A percentile compares a stretch with the other conserved stretches of the same genome.
These are phyloP conservation scores for Axis porcinus DNA, from an alignment of 2,113 vertebrate species.

Conservation along the genomic window DNA sequence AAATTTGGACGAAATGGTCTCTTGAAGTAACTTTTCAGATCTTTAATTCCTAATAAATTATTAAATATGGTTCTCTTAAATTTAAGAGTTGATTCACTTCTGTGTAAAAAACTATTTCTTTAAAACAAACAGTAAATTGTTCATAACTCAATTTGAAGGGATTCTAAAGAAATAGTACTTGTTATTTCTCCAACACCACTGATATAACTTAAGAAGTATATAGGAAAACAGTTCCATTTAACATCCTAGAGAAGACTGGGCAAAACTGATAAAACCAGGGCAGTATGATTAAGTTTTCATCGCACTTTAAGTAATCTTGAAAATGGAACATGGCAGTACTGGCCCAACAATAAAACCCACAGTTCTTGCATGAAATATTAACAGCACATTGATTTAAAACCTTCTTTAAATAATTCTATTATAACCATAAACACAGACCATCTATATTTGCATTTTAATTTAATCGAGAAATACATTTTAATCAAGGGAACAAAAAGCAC, in stretches of 20 bases:
- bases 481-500: not conserved
- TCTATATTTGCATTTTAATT: conserved; percentile 74
- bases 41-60: not conserved
- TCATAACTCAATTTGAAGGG: not conserved
- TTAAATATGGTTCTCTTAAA: not conserved
- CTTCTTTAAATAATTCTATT: conserved; percentile 52
- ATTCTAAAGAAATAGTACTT: conserved; percentile 43
- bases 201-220: not conserved
- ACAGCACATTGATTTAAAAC: conserved; percentile 80
- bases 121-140: not conserved
- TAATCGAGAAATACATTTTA: conserved; percentile 73
- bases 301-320: conserved; percentile 75
- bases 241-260: not conserved
- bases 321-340: conserved; percentile 74
- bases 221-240: conserved; percentile 45
- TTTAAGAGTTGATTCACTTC: not conserved
- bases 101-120: not conserved
- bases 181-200: not conserved
- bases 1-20: not conserved
- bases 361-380: conserved; percentile 77
- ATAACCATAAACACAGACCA: conserved; percentile 53
- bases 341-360: conserved; percentile 77
- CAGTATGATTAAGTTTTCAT: conserved; percentile 77
- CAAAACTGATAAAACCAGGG: conserved; percentile 59
- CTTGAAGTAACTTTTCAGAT: not conserved